Conservation (phyloP, 2,113 vertebrate species). For the Bos javanicus region DNA sequence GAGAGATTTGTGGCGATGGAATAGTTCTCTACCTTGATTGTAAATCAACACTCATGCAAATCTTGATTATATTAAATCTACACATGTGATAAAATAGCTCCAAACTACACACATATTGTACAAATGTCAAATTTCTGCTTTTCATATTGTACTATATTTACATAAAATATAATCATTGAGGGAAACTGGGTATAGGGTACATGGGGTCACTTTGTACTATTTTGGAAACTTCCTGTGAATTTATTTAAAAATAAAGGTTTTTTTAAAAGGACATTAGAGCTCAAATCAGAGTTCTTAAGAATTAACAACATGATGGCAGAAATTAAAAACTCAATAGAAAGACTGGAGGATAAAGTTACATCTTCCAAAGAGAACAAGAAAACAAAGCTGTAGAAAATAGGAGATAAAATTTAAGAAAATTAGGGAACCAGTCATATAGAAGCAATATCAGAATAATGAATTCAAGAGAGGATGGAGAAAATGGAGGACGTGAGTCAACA, state of each 20-base stretch:
- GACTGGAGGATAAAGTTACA: background rate
- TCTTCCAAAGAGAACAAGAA: constrained; percentile 7
- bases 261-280: background rate
- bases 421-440: background rate
- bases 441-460: background rate
- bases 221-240: constrained; percentile 8
- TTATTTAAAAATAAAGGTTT: constrained; percentile 1
- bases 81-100: background rate
- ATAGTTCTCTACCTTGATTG: background rate
- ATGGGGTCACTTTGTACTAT: background rate
- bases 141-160: background rate
- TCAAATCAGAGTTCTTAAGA: constrained; percentile 25
- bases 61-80: background rate
- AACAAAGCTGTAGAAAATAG: background rate
- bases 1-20: background rate
- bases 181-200: background rate
- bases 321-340: background rate
- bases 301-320: constrained; percentile 8
- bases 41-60: background rate
- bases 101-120: background rate
- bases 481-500: background rate
- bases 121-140: background rate
- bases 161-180: background rate
- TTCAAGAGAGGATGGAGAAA: background rate
- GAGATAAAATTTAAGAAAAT: background rate